Evolutionary conservation across 2,888 invertebrate genomes (phyloP).

Genomic region (Tortrix viridana): DNA sequence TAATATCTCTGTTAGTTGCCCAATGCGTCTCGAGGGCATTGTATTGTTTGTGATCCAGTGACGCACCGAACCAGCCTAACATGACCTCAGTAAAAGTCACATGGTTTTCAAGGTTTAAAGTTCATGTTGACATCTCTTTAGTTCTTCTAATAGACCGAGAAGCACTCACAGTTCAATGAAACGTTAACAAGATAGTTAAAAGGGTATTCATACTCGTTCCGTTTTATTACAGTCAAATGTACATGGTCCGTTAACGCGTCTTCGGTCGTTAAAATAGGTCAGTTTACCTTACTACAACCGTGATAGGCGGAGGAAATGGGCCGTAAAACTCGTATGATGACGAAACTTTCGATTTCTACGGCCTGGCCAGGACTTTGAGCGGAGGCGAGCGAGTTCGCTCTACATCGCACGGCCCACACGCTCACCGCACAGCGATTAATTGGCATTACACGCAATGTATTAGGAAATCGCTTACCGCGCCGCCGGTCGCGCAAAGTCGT

Average conservation of each 20-base stretch:
- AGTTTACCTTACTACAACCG: constrained; percentile 43
- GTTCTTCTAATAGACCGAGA: no score
- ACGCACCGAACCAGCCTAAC: background rate
- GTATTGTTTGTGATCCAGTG: constrained; percentile 26
- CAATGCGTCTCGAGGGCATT: constrained; percentile 16
- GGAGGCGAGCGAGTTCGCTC: no score
- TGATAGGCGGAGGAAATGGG: constrained; percentile 43
- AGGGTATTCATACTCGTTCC: background rate
- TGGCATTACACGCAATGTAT: no score
- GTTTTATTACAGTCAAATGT: background rate
- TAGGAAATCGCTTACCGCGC: no score
- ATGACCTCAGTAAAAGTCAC: background rate
- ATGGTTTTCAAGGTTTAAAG: no score
- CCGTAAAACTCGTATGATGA: constrained; percentile 43
- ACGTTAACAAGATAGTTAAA: no score
- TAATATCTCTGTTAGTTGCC: constrained; percentile 29
- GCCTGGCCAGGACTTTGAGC: no score
- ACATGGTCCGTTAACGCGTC: constrained; percentile 15
- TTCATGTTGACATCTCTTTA: no score
- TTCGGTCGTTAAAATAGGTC: constrained; percentile 49
- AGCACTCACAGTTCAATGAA: no score
- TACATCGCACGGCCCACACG: no score
- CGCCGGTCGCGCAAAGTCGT: no score
- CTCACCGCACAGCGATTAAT: no score
- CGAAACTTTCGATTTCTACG: constrained; percentile 28